Base-by-base conservation (phyloP, 2,797 vertebrate species). In the Sebastes kiyomatsui region DNA sequence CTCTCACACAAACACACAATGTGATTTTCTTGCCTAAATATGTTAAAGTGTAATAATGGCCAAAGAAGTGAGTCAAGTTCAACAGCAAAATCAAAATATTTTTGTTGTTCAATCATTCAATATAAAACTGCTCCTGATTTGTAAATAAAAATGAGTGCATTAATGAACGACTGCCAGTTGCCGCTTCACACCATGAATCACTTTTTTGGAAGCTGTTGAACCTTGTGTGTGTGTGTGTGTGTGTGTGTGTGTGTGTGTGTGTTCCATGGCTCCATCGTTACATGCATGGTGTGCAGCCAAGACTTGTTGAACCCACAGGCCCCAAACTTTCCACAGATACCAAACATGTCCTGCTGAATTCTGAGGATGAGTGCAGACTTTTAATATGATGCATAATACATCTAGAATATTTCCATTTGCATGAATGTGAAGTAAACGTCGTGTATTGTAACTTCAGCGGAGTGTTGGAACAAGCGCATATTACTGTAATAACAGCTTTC, bases 251-350 rank as follows among this genome's bases (percentile, higher is more conserved):
- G 35, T 38, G 35, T 13, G 56, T 25, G 55, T 27, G 25, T 58
- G 55, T 58, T 46, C 38, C 38, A 38, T 38, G 58, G 30, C 42
- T 79, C 59, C 42, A 4, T 70, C 69, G 12, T 71, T 42, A 27
- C 25, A 54, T 10, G 22, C 32, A 28, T 14, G 67, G 25, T 60
- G 54, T 68, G 58, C 62, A 20, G 54, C 73, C 73, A 82, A 75
- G 42, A 49, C 54, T 55, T 12, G 7, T 30, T 70, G 16, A 58
- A 54, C 23, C 64, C 75, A 79, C 58, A 75, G 27, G 28, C 56
- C 12, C 28, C 33, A 13, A 72, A 61, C 38, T 86, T 86, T 86
- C 80, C 80, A 76, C 20, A 59, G n/a, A 75, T 42, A 46, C 69
- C 30, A 60, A 75, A 77, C 77, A 60, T 23, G 64, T 66, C 33